Evolutionary conservation across 2,113 vertebrate species (phyloP), one percentile per base, ranked within the genome.

Genomic region (Cyphomyrus plagiostoma): DNA sequence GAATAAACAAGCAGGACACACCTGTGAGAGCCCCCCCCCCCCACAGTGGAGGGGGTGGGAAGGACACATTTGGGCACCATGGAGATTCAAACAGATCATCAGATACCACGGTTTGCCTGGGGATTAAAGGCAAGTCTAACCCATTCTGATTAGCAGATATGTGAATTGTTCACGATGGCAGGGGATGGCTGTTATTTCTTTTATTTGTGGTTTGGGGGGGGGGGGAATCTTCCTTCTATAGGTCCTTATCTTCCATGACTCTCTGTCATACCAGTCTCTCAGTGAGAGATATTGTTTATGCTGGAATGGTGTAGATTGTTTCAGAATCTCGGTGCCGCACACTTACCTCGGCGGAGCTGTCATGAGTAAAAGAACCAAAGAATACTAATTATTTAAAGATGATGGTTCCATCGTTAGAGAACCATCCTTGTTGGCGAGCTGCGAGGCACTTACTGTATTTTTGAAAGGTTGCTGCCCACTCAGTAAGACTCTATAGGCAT

Each of bases 41-140:
- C 17, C 15, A 15, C 4, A 3, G 7, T 26, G 58, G 23, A 9
- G 8, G 66, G 66, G 66, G 5, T 30, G 30, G 4, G 66, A 74
- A 35, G 26, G 30, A 74, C 26, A 35, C 26, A 74, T 35, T 3
- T 62, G 26, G 30, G 66, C 10, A 35, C 26, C 66, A 74, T 74
- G 3, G 66, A 30, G 26, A 70, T 30, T 70, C 62, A 30, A 70
- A 30, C 62, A 30, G 62, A 30, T 21, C 70, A 35, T 74, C 70
- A 35, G 30, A 21, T 11, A 62, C 58, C 62, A 11, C 3, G n/a
- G n/a, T 66, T n/a, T 23, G 39, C 80, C 45, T 46, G 21, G 90
- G 92, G 90, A 92, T 93, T 92, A 91, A 90, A 88, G 42, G 89
- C 90, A 88, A 74, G 87, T 77, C n/a, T 52, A 39, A 13, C 21